Percentiles rank a stretch among this genome's conserved stretches.
phyloP scores from a whole-genome alignment of 1,140 invertebrate genomes.

The Zophobas morio region DNA sequence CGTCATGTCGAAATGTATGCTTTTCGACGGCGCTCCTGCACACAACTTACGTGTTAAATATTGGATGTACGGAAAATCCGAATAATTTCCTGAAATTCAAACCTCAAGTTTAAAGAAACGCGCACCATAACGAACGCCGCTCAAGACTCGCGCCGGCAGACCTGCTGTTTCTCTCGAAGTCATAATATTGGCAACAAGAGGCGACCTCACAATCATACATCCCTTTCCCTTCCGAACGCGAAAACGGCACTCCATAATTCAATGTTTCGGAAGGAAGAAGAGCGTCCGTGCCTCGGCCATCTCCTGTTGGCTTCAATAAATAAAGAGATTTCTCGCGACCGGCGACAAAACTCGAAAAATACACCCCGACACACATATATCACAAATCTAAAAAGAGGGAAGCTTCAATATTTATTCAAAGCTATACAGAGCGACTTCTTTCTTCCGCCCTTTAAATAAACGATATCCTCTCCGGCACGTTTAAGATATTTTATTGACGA shows the following conservation, averaged over 20 bases:
- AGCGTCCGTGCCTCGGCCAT: conserved; percentile 26
- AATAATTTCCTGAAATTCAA: conserved; percentile 75
- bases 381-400: conserved; percentile 41
- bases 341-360: conserved; percentile 44
- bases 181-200: not conserved
- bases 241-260: conserved; percentile 42
- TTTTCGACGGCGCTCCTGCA: not conserved
- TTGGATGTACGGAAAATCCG: conserved; percentile 77
- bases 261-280: conserved; percentile 40
- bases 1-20: conserved; percentile 11
- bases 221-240: too few species aligned
- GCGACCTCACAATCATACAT: too few species aligned
- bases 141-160: conserved; percentile 39
- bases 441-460: conserved; percentile 42
- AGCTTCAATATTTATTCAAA: conserved; percentile 48
- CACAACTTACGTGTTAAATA: conserved; percentile 77
- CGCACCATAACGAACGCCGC: conserved; percentile 17
- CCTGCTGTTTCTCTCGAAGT: not conserved
- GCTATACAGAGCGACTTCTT: conserved; percentile 37
- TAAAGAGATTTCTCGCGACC: conserved; percentile 44
- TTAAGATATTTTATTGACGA: conserved; percentile 47
- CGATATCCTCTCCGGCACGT: conserved; percentile 41
- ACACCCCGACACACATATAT: conserved; percentile 41
- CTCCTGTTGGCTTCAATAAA: conserved; percentile 43
- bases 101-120: conserved; percentile 7